A percentile compares a stretch with the other conserved stretches of the same genome.
phyloP scores from a whole-genome alignment of 2,113 vertebrate species.

The Lycocorax pyrrhopterus region DNA sequence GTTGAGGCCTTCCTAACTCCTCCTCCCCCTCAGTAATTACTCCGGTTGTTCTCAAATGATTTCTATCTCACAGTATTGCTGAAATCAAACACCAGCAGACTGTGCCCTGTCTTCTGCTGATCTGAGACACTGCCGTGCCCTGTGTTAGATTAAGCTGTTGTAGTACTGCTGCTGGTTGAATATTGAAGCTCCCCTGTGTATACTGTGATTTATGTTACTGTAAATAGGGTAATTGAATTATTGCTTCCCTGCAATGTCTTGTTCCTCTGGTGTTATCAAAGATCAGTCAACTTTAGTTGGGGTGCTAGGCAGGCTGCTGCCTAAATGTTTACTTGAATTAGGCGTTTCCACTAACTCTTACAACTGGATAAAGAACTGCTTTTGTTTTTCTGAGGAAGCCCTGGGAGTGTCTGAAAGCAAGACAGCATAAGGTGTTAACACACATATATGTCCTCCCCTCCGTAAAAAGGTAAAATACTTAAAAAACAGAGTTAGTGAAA shows the following conservation, averaged over 20 bases:
- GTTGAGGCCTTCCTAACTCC: not conserved
- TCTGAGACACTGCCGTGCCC: not conserved
- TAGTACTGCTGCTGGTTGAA: not conserved
- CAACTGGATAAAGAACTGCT: not conserved
- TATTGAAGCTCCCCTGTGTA: not conserved
- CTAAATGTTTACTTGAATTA: not conserved
- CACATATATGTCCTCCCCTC: no score
- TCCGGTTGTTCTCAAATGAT: slow-evolving; percentile 1
- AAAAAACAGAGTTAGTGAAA: not conserved
- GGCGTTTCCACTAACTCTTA: not conserved
- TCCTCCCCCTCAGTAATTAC: not conserved
- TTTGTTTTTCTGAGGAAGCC: not conserved
- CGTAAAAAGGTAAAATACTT: not conserved
- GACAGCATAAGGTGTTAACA: not conserved
- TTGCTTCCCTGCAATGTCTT: not conserved
- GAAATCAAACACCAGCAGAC: not conserved
- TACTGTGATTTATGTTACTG: not conserved
- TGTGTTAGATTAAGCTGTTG: not conserved
- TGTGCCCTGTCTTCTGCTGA: not conserved
- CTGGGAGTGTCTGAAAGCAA: not conserved
- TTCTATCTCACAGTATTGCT: not conserved
- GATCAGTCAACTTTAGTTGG: not conserved
- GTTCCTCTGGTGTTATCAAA: not conserved
- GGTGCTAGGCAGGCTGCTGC: not conserved
- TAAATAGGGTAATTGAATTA: slow-evolving; percentile 19